A percentile compares a stretch with the other conserved stretches of the same genome.
Evolutionary conservation across 2,888 invertebrate species (phyloP).

Genomic region (Drosophila tanythrix): DNA sequence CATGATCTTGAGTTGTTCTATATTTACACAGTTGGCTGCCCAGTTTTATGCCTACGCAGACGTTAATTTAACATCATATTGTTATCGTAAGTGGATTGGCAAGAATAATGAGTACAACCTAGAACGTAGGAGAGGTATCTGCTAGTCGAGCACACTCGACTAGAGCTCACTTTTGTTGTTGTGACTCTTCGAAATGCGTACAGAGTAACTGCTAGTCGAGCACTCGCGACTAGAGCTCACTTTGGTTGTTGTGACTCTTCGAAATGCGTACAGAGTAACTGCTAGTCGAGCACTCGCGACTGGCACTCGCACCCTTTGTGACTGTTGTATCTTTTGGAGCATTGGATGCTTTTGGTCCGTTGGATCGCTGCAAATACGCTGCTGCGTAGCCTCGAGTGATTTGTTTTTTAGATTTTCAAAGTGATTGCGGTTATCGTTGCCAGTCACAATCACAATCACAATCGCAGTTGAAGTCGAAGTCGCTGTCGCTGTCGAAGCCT

Average conservation of each 20-base stretch:
- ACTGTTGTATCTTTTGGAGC: constrained; percentile 14
- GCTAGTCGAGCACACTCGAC: not conserved
- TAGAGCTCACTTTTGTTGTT: not conserved
- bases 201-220: constrained; percentile 1
- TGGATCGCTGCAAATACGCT: constrained; percentile 18
- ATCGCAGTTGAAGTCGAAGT: constrained; percentile 27
- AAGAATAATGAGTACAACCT: not conserved
- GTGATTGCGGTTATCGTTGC: constrained; percentile 72
- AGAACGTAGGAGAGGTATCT: not conserved
- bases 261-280: not conserved
- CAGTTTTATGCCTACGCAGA: not conserved
- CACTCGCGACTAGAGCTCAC: not conserved
- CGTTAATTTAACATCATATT: not conserved
- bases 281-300: not conserved
- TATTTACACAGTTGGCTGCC: not conserved
- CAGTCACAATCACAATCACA: constrained; percentile 45
- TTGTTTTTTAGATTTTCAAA: constrained; percentile 78
- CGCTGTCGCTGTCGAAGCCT: constrained; percentile 23
- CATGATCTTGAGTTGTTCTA: not conserved
- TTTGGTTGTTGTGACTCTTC: not conserved
- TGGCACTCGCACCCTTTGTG: not conserved
- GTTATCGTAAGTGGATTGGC: not conserved
- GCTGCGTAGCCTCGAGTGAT: constrained; percentile 74
- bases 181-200: no score
- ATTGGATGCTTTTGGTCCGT: constrained; percentile 23